These are phyloP conservation scores for Centropyge bicolor DNA, from an alignment of 2,797 vertebrate species.

Conservation along the genomic window DNA sequence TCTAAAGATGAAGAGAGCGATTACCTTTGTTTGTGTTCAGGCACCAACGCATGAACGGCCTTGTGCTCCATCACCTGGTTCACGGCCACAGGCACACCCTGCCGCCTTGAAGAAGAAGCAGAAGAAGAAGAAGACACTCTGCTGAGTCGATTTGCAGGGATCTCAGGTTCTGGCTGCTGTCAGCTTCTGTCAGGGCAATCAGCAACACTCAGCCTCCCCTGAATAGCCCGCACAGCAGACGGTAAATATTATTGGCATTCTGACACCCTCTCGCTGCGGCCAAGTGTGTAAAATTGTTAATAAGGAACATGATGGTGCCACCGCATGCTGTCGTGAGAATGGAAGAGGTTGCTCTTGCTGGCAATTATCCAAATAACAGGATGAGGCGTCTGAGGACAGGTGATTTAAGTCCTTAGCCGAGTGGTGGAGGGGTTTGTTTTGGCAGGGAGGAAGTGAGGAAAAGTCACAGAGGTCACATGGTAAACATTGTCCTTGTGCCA, in stretches of 20 bases:
- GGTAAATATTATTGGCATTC: conserved; percentile 88
- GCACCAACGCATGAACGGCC: conserved; percentile 36
- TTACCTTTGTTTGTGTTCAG: conserved; percentile 57
- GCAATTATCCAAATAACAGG: conserved; percentile 86
- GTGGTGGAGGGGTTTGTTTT: conserved; percentile 77
- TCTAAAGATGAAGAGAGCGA: conserved; percentile 42
- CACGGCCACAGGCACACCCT: conserved; percentile 54
- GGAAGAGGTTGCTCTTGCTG: conserved; percentile 81
- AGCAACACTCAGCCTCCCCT: conserved; percentile 74
- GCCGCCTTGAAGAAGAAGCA: conserved; percentile 49
- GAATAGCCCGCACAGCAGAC: conserved; percentile 79
- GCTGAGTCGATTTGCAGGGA: conserved; percentile 78
- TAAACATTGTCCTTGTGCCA: conserved; percentile 66
- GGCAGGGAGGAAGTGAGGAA: conserved; percentile 61
- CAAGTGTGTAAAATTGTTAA: conserved; percentile 87
- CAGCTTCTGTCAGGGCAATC: conserved; percentile 81
- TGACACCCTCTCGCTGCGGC: conserved; percentile 83
- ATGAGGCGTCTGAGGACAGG: conserved; percentile 77
- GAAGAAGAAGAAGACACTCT: conserved; percentile 52
- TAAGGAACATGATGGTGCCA: conserved; percentile 85
- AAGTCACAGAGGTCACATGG: conserved; percentile 70
- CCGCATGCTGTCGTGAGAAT: conserved; percentile 79
- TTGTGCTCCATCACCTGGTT: conserved; percentile 56
- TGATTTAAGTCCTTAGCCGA: conserved; percentile 78
- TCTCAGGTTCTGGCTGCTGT: conserved; percentile 78